A percentile compares a stretch with the other conserved stretches of the same genome.
phyloP scores from a whole-genome alignment of 2,113 vertebrate species.

The Cranoglanis bouderius region DNA sequence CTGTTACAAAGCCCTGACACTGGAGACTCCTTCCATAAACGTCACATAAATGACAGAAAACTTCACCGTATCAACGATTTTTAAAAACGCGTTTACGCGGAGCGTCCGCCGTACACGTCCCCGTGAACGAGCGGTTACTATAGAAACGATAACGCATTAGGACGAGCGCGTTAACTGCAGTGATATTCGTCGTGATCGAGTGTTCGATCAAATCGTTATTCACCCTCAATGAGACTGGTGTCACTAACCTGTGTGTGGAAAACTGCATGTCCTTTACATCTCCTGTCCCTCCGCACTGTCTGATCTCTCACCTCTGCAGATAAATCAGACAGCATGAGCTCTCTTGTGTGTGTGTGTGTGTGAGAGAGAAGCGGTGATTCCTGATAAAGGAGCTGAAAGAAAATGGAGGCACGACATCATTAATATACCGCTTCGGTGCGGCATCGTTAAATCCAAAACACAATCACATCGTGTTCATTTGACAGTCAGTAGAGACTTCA shows the following conservation, averaged over 20 bases:
- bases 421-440: background rate
- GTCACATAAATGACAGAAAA: background rate
- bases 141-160: background rate
- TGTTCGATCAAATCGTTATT: background rate
- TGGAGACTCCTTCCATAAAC: background rate
- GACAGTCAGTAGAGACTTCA: background rate
- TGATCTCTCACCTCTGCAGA: background rate
- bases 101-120: background rate
- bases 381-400: background rate
- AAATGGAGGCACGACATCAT: background rate
- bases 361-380: conserved; percentile 21
- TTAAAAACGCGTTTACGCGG: background rate
- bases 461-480: background rate
- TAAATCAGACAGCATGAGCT: background rate
- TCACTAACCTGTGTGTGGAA: background rate
- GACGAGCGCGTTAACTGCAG: background rate
- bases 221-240: background rate
- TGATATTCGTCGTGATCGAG: background rate
- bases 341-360: background rate
- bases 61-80: background rate
- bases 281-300: background rate
- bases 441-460: background rate
- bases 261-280: background rate
- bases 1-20: no score
- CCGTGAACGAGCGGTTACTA: background rate